Evolutionary conservation across 2,888 invertebrate species (phyloP).

Genomic region (Epinotia demarniana): DNA sequence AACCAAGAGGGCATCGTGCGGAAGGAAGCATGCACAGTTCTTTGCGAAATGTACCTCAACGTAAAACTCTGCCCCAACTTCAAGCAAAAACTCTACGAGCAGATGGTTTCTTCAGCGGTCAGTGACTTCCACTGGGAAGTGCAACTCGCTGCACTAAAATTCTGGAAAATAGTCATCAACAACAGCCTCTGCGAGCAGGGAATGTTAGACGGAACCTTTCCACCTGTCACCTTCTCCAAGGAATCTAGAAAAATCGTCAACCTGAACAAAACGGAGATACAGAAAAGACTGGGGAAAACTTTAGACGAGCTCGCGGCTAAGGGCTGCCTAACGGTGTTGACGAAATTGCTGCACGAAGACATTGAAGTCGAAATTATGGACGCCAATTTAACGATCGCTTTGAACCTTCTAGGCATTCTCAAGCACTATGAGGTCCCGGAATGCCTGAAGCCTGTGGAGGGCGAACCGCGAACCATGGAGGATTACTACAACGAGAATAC

Average conservation of each 20-base stretch:
- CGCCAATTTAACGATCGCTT: slow-evolving; percentile 83
- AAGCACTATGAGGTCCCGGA: slow-evolving; percentile 82
- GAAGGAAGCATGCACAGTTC: slow-evolving; percentile 88
- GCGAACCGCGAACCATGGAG: slow-evolving; percentile 59
- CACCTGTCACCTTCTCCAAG: slow-evolving; percentile 91
- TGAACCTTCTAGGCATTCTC: slow-evolving; percentile 81
- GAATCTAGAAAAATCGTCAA: slow-evolving; percentile 91
- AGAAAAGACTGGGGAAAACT: slow-evolving; percentile 86
- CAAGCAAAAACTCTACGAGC: slow-evolving; percentile 84
- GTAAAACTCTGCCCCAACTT: slow-evolving; percentile 84
- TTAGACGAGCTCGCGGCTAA: slow-evolving; percentile 87
- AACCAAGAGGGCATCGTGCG: slow-evolving; percentile 92
- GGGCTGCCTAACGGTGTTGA: slow-evolving; percentile 88
- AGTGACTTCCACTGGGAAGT: slow-evolving; percentile 94
- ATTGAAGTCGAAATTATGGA: slow-evolving; percentile 90
- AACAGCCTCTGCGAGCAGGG: slow-evolving; percentile 89
- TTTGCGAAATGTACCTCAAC: slow-evolving; percentile 87
- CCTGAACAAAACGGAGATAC: slow-evolving; percentile 87
- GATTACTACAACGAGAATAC: slow-evolving; percentile 62
- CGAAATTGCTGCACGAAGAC: slow-evolving; percentile 87
- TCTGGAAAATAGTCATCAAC: slow-evolving; percentile 89
- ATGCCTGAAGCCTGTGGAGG: slow-evolving; percentile 58
- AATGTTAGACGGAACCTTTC: slow-evolving; percentile 93
- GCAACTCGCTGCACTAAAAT: slow-evolving; percentile 88
- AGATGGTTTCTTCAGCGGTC: slow-evolving; percentile 87